A percentile compares a stretch with the other conserved stretches of the same genome.
Evolutionary conservation across 2,113 vertebrate genomes (phyloP).

Genomic region (Drymodes brunneopygia): DNA sequence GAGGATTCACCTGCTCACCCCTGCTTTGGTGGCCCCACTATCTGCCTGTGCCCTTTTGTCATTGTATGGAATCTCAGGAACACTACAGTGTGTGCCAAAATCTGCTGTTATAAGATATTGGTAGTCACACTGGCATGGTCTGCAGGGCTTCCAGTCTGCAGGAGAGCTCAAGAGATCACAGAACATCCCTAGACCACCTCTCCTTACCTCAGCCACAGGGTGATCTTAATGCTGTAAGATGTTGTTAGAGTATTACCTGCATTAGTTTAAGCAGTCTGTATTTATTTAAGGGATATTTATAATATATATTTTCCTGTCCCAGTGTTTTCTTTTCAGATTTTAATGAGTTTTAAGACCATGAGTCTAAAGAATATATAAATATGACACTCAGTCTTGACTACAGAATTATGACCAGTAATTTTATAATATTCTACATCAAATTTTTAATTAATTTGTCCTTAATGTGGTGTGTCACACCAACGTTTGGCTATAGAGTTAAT

Average conservation of each 20-base stretch:
- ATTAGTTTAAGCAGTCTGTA: neutral
- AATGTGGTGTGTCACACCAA: neutral
- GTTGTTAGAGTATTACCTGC: neutral
- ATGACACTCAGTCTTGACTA: neutral
- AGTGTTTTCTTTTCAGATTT: neutral
- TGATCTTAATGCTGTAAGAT: neutral
- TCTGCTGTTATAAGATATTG: fast-evolving
- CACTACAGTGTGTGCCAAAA: neutral
- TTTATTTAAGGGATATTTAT: neutral
- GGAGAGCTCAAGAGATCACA: neutral
- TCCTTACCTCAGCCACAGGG: neutral
- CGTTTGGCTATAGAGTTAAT: neutral
- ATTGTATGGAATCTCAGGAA: fast-evolving
- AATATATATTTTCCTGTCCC: neutral
- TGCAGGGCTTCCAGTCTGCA: neutral
- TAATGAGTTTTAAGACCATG: neutral
- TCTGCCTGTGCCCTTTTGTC: neutral
- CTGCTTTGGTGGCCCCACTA: neutral
- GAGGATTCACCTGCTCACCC: neutral
- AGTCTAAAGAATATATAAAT: neutral
- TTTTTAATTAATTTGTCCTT: neutral
- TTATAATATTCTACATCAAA: neutral
- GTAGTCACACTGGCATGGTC: too few species aligned
- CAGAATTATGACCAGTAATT: neutral
- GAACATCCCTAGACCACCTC: neutral